Evolutionary conservation across 37 sponge, comb jelly and placozoan species (phyloP), one percentile per base, ranked within the genome.

Genomic region (Eunapius fragilis): DNA sequence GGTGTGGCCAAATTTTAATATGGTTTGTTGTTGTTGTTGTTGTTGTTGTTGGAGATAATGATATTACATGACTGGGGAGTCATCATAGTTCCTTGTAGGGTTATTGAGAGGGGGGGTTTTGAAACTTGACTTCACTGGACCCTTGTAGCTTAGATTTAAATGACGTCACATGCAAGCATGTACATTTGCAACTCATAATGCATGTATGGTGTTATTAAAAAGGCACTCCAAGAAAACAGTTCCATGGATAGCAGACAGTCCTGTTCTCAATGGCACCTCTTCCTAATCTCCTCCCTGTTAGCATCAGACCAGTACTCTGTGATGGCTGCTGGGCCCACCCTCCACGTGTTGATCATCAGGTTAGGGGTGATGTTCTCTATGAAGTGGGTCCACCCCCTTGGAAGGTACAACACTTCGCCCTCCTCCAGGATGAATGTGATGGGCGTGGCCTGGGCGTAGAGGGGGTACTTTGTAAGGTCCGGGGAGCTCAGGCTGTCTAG

Each of bases 371-470:
- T 19, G 82, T 96, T 96, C 74, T 85, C 88, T 9, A 93, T 92
- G 71, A 77, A 74, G 82, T 96, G 96, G 2, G 85, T 92, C 96
- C 96, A 96, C n/a, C 96, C 96, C 31, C 96, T 78, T 0, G 96
- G 96, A 26, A 96, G 82, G 71, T 96, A 96, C 37, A 96, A 84
- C 17, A 96, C 96, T 70, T 96, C 96, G 27, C 96, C 96, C 30
- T 86, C 71, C 24, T 84, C 36, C 85, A 96, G 37, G 3, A 47
- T 76, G 26, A 96, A 89, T 4, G 80, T 80, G 6, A 93, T 82
- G 67, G 94, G 94, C 0, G 89, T 88, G 38, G 96, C 74, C 67
- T 93, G 83, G 3, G 72, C 69, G 74, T 47, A 89, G 23, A 93
- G 85, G 10, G 96, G 96, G 48, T 75, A 93, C 71, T 93, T 83